Percentiles rank a stretch among this genome's conserved stretches.
phyloP scores from a whole-genome alignment of 2,113 vertebrate genomes.

The Phyllopteryx taeniolatus region DNA sequence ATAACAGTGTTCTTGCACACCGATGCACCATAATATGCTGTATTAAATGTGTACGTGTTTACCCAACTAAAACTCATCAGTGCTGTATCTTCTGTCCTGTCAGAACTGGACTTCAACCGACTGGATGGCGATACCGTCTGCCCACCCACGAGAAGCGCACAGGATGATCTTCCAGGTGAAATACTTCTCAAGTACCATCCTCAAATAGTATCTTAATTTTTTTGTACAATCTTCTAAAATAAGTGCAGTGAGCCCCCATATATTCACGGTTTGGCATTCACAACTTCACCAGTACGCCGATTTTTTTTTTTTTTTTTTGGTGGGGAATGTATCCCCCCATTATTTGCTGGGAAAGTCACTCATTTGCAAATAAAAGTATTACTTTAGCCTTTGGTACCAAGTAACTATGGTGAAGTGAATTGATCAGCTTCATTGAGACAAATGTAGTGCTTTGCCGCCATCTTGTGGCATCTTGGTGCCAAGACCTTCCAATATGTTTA shows the following conservation, averaged over 20 bases:
- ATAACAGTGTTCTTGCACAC: neutral
- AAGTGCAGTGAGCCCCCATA: too few species aligned
- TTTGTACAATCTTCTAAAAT: too few species aligned
- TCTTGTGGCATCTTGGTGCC: too few species aligned
- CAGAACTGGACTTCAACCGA: slow-evolving; percentile 76
- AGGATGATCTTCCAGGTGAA: slow-evolving; percentile 81
- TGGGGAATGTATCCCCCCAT: too few species aligned
- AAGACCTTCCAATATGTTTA: too few species aligned
- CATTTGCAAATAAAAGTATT: neutral
- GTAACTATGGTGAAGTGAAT: neutral
- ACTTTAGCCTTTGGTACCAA: neutral
- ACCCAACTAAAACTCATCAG: neutral
- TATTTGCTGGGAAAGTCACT: too few species aligned
- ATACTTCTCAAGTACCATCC: neutral
- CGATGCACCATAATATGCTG: neutral
- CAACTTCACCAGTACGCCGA: too few species aligned
- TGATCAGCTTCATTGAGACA: neutral
- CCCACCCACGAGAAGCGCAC: slow-evolving; percentile 73
- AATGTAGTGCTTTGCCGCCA: too few species aligned
- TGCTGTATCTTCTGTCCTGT: slow-evolving; percentile 5
- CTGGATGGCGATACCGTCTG: slow-evolving; percentile 76
- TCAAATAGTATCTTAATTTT: neutral
- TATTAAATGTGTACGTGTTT: neutral
- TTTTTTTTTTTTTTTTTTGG: too few species aligned
- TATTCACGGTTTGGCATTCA: too few species aligned